These are phyloP conservation scores for Micoletzkya japonica DNA, from an alignment of 2,888 invertebrate genomes.

Conservation along the genomic window DNA sequence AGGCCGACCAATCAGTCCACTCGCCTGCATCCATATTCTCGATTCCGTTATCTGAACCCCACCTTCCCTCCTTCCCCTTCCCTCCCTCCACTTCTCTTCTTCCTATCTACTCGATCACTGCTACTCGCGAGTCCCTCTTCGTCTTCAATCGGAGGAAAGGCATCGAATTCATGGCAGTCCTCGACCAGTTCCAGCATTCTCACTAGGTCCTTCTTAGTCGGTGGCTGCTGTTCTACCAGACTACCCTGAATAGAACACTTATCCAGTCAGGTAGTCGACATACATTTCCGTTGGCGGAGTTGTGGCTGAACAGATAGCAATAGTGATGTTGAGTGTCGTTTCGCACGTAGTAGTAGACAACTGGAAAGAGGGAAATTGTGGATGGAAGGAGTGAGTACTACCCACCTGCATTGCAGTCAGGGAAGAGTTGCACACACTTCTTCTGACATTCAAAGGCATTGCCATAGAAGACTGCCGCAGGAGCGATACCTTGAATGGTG, in stretches of 20 bases:
- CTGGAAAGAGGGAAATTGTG: constrained; percentile 41
- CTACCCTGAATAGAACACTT: not conserved
- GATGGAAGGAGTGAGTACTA: no score
- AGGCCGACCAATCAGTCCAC: constrained; percentile 53
- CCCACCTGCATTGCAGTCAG: constrained; percentile 47
- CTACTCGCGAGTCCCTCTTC: constrained; percentile 55
- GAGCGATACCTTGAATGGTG: constrained; percentile 36
- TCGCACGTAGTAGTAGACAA: constrained; percentile 52
- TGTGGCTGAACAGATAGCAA: constrained; percentile 48
- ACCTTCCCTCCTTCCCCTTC: not conserved
- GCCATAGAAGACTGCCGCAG: constrained; percentile 45
- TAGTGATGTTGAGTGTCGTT: constrained; percentile 50
- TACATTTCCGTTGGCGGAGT: constrained; percentile 44
- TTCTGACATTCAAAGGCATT: constrained; percentile 51
- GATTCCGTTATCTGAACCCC: constrained; percentile 13
- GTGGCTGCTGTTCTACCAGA: constrained; percentile 16
- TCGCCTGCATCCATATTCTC: constrained; percentile 38
- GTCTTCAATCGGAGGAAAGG: constrained; percentile 48
- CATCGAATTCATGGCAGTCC: constrained; percentile 55
- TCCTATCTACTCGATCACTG: constrained; percentile 54
- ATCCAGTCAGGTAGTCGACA: not conserved
- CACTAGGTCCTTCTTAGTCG: constrained; percentile 28
- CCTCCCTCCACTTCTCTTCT: constrained; percentile 49
- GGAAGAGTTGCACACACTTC: constrained; percentile 49
- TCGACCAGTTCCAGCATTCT: constrained; percentile 53